Evolutionary conservation across 1,140 invertebrate genomes (phyloP).

Genomic region (Babylonia areolata): DNA sequence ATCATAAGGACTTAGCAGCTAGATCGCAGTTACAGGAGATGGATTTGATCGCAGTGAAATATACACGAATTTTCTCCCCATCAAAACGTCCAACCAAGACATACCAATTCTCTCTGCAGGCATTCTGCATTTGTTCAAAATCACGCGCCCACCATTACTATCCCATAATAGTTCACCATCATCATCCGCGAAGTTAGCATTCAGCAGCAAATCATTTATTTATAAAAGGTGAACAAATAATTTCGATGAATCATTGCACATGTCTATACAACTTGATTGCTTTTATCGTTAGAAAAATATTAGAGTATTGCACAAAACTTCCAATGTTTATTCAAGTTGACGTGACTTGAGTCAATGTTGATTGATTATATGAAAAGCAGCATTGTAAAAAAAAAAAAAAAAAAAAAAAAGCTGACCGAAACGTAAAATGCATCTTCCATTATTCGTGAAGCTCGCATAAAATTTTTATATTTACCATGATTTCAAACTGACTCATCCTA

Average conservation of each 20-base stretch:
- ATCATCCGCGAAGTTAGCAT: conserved; percentile 28
- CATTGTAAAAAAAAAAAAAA: neutral
- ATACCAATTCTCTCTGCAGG: conserved; percentile 74
- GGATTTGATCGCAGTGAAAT: conserved; percentile 18
- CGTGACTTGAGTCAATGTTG: too few relatives aligned
- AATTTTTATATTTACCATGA: too few relatives aligned
- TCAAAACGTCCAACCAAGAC: conserved; percentile 34
- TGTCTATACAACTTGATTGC: neutral
- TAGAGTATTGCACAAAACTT: neutral
- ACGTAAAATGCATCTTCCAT: too few relatives aligned
- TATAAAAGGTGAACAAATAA: neutral
- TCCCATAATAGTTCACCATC: conserved; percentile 76
- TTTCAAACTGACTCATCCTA: too few relatives aligned
- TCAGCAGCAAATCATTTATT: conserved; percentile 14
- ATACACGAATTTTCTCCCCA: conserved; percentile 26
- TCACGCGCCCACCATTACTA: conserved; percentile 84
- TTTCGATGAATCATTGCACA: neutral
- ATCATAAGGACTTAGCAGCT: conserved; percentile 20
- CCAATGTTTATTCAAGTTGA: too few relatives aligned
- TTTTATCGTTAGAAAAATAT: neutral
- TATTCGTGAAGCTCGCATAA: too few relatives aligned
- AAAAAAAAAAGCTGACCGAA: too few relatives aligned
- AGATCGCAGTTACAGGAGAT: conserved; percentile 22
- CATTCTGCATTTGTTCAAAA: conserved; percentile 82
- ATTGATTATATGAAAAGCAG: neutral